Percentiles rank a stretch among this genome's conserved stretches.
Evolutionary conservation across 1,140 invertebrate species (phyloP).

Genomic region (Gonatopus flavifemur): DNA sequence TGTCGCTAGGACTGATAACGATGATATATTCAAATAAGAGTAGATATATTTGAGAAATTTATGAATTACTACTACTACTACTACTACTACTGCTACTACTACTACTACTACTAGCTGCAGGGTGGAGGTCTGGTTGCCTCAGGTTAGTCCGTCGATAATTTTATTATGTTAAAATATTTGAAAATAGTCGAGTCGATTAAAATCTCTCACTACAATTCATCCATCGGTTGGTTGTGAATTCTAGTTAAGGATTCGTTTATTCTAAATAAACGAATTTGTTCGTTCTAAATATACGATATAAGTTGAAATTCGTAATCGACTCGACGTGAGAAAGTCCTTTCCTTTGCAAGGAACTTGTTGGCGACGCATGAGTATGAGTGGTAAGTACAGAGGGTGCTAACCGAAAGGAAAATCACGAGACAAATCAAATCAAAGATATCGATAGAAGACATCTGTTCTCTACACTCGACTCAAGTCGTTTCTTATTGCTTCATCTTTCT

Average conservation of each 20-base stretch:
- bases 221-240: too few relatives aligned
- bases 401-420: conserved; percentile 23
- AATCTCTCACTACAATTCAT: neutral
- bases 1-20: conserved; percentile 33
- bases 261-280: too few relatives aligned
- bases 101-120: conserved; percentile 33
- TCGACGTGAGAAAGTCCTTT: conserved; percentile 37
- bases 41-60: neutral
- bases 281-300: too few relatives aligned
- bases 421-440: conserved; percentile 10
- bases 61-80: neutral
- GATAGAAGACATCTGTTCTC: conserved; percentile 32
- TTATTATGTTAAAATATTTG: conserved; percentile 40
- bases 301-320: conserved; percentile 24
- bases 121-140: conserved; percentile 52
- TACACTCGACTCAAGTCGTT: conserved; percentile 44
- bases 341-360: conserved; percentile 52
- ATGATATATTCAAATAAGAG: conserved; percentile 1
- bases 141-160: conserved; percentile 54
- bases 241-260: too few relatives aligned
- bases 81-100: neutral
- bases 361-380: conserved; percentile 53
- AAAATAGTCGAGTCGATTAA: conserved; percentile 35
- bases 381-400: conserved; percentile 54
- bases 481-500: conserved; percentile 25